These are phyloP conservation scores for Crocuta crocuta DNA, from an alignment of 2,113 vertebrate species.

Conservation along the genomic window DNA sequence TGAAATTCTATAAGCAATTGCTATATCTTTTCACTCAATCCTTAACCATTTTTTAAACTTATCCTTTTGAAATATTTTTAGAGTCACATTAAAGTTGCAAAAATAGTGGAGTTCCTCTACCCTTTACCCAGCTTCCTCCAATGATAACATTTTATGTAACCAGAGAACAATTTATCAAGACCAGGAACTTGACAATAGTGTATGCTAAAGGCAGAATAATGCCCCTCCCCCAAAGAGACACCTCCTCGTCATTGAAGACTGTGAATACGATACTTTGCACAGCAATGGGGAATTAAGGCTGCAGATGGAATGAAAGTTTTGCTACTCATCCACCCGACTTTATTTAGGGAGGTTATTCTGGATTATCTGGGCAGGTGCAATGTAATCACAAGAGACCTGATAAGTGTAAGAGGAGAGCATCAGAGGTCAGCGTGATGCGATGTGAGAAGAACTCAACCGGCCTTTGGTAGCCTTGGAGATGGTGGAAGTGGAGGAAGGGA, in stretches of 20 bases:
- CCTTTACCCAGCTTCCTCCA: neutral
- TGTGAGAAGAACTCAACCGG: neutral
- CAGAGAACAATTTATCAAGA: neutral
- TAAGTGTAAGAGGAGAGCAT: neutral
- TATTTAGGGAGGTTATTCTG: neutral
- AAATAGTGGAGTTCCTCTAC: neutral
- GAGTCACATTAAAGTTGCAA: neutral
- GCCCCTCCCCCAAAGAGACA: neutral
- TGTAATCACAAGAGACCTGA: neutral
- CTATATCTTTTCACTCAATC: neutral
- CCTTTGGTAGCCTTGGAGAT: neutral
- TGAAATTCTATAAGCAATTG: constrained; percentile 22
- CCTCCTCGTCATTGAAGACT: neutral
- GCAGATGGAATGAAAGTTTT: neutral
- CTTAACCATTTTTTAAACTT: neutral
- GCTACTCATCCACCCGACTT: neutral
- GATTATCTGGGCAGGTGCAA: neutral
- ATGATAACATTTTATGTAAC: neutral
- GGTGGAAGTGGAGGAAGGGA: neutral
- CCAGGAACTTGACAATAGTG: neutral
- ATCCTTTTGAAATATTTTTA: constrained; percentile 39
- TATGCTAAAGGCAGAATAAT: neutral
- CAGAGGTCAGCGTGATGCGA: neutral
- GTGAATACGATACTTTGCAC: neutral
- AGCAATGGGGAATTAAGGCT: neutral